A percentile compares a stretch with the other conserved stretches of the same genome.
These are phyloP conservation scores for Trichomycterus rosablanca DNA, from an alignment of 2,113 vertebrate species.

Conservation along the genomic window DNA sequence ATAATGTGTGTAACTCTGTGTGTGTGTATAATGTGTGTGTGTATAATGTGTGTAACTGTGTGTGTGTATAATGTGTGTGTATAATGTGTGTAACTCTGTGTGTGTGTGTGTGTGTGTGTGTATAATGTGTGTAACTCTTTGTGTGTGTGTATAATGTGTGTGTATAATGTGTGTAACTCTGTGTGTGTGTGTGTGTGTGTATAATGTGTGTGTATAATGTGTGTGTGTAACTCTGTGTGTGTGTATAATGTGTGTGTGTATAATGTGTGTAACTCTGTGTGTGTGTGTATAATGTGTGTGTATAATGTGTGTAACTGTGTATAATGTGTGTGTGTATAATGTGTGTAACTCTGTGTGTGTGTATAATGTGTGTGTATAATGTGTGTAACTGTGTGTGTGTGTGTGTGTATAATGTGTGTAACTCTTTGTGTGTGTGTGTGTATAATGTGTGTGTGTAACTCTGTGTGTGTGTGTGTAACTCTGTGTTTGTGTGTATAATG, in stretches of 20 bases:
- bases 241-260: no score
- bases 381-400: background rate
- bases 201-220: no score
- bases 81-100: no score
- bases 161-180: no score
- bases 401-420: background rate
- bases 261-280: no score
- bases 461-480: no score
- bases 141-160: no score
- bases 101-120: background rate
- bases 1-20: no score
- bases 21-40: background rate
- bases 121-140: background rate
- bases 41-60: background rate
- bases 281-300: background rate
- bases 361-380: background rate
- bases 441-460: background rate
- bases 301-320: background rate
- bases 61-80: no score
- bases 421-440: background rate
- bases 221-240: background rate
- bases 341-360: background rate
- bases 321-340: background rate
- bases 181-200: background rate
- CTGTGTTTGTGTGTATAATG: background rate